A percentile compares a stretch with the other conserved stretches of the same genome.
phyloP scores from a whole-genome alignment of 2,888 invertebrate genomes.

The Thereva nobilitata region DNA sequence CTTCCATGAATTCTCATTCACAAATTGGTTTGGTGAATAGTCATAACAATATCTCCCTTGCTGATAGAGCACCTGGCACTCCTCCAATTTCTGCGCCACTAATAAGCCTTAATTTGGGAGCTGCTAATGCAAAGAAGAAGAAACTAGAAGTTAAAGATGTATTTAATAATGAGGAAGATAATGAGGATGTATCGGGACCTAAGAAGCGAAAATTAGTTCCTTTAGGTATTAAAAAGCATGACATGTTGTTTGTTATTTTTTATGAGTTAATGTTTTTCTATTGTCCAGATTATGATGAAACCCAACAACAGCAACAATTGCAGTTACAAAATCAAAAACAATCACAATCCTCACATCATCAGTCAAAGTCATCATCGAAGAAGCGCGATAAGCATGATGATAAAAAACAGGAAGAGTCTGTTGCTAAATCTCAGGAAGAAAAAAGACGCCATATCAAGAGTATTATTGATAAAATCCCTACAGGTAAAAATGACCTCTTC shows the following conservation, averaged over 20 bases:
- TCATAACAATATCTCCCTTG: slow-evolving; percentile 43
- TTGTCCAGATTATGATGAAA: slow-evolving; percentile 54
- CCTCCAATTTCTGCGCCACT: slow-evolving; percentile 53
- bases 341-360: slow-evolving; percentile 35
- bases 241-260: background rate
- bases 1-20: slow-evolving; percentile 52
- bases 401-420: slow-evolving; percentile 64
- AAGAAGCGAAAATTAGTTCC: slow-evolving; percentile 82
- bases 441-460: slow-evolving; percentile 95
- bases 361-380: slow-evolving; percentile 34
- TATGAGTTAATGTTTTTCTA: slow-evolving; percentile 2
- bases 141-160: slow-evolving; percentile 82
- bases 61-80: slow-evolving; percentile 46
- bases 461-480: slow-evolving; percentile 97
- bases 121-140: slow-evolving; percentile 64
- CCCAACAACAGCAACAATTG: slow-evolving; percentile 41
- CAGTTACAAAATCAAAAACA: slow-evolving; percentile 4
- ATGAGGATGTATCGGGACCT: slow-evolving; percentile 60
- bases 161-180: slow-evolving; percentile 83
- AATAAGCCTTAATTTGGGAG: slow-evolving; percentile 58
- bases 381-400: slow-evolving; percentile 31
- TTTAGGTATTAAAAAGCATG: slow-evolving; percentile 61
- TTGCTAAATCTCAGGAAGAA: slow-evolving; percentile 81
- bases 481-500: slow-evolving; percentile 95
- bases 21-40: slow-evolving; percentile 41